Evolutionary conservation across 2,113 vertebrate genomes (phyloP).

Genomic region (Triplophysa tibetana): DNA sequence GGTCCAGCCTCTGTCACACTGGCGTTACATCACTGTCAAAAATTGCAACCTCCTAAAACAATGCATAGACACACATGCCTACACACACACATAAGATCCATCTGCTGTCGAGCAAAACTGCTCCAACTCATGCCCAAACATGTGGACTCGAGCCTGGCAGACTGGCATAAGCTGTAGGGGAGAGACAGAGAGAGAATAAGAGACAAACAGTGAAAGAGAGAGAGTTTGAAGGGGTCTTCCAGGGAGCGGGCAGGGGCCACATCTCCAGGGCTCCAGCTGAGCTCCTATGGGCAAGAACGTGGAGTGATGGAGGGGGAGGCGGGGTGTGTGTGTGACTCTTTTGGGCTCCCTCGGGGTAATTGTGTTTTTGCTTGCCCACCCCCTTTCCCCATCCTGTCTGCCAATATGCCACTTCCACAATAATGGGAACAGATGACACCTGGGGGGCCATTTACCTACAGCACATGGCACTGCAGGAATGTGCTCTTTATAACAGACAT

Average conservation of each 20-base stretch:
- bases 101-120: conserved; percentile 39
- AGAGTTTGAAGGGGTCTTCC: conserved; percentile 30
- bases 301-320: neutral
- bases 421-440: conserved; percentile 28
- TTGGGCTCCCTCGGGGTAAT: conserved; percentile 14
- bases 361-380: conserved; percentile 2
- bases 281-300: conserved; percentile 57
- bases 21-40: conserved; percentile 31
- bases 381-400: neutral
- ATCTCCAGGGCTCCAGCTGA: conserved; percentile 70
- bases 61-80: conserved; percentile 8
- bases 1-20: neutral
- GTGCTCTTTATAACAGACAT: neutral
- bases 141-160: conserved; percentile 40
- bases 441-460: neutral
- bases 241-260: conserved; percentile 53
- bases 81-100: conserved; percentile 17
- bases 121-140: conserved; percentile 35
- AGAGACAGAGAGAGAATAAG: neutral
- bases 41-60: conserved; percentile 18
- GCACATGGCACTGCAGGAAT: conserved; percentile 1
- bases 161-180: neutral
- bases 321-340: neutral
- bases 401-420: conserved; percentile 19
- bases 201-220: conserved; percentile 29